Base-by-base conservation (phyloP, 2,888 invertebrate species). In the Chamaedrilus cognettii region DNA sequence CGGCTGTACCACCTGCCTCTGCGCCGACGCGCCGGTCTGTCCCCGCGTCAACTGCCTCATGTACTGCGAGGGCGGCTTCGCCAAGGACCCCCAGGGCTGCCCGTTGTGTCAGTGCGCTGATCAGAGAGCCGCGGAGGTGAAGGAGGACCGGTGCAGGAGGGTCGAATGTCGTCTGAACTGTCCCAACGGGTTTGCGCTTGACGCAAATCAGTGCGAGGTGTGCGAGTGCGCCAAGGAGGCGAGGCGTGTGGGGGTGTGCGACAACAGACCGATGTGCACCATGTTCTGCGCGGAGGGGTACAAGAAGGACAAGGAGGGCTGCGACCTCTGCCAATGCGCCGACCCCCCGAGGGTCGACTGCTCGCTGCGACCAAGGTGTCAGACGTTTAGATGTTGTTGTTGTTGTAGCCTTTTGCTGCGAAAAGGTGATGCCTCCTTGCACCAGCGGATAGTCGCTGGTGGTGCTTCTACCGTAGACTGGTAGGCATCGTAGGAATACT, bases 261-360 rank as follows among this genome's bases (percentile, higher is more conserved):
- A 51, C 31, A 26, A 61, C 61, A 34, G 56, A 58, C 42, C 66
- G 61, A 51, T 52, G 64, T 71, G 71, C 34, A 7, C 23, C 11
- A 67, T 68, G 68, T 57, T 65, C 55, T 71, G 71, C 33, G 31
- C 32, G 28, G 50, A 65, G 55, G 71, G 71, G 2, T 71, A 67
- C 58, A 26, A 66, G 64, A 65, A 56, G 35, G 71, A 71, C 49
- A 56, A 34, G 19, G 61, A 68, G 3, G 71, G 70, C 32, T 71
- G 71, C 62, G 66, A 68, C 30, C 49, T 60, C 2, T 71, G 71
- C 52, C n/a, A 28, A n/a, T 71, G 71, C 23, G 58, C 23, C 28
- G 60, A 60, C 5, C 52, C 52, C 15, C 52, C 31, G 35, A n/a
- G n/a, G n/a, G n/a, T n/a, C n/a, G n/a, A n/a, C n/a, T n/a, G n/a